Evolutionary conservation across 1,140 invertebrate genomes (phyloP).

Genomic region (Homarus americanus): DNA sequence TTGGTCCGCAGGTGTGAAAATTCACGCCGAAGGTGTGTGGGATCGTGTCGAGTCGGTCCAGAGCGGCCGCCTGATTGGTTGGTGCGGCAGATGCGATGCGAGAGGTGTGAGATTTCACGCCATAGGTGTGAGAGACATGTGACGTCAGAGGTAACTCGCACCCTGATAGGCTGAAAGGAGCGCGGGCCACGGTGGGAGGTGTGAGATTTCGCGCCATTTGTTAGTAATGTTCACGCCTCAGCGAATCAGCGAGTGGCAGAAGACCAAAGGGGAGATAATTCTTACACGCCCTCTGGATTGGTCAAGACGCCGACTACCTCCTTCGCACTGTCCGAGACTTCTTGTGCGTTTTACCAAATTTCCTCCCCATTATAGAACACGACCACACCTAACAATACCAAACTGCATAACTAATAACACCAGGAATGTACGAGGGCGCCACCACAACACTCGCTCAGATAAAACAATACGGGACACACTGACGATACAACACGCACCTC

Average conservation of each 20-base stretch:
- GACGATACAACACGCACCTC: background rate
- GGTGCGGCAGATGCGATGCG: constrained; percentile 32
- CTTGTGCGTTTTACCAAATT: too few relatives aligned
- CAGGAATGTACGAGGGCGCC: too few relatives aligned
- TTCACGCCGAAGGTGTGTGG: constrained; percentile 60
- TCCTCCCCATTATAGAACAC: too few relatives aligned
- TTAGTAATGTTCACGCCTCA: constrained; percentile 63
- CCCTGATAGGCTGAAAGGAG: constrained; percentile 52
- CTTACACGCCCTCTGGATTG: constrained; percentile 39
- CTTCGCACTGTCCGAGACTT: background rate
- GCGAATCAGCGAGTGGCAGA: constrained; percentile 54
- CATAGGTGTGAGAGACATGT: constrained; percentile 67
- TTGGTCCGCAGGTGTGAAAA: constrained; percentile 67
- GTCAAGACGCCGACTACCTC: constrained; percentile 35
- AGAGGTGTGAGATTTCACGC: constrained; percentile 70
- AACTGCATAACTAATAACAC: too few relatives aligned
- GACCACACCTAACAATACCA: too few relatives aligned
- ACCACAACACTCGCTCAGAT: background rate
- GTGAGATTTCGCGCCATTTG: constrained; percentile 69
- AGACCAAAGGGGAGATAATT: constrained; percentile 33
- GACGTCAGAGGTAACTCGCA: constrained; percentile 53
- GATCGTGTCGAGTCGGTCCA: background rate
- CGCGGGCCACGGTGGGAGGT: constrained; percentile 54
- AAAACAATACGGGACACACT: background rate
- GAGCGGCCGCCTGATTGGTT: constrained; percentile 34